These are phyloP conservation scores for Mixornis gularis DNA, from an alignment of 2,113 vertebrate genomes.

Conservation along the genomic window DNA sequence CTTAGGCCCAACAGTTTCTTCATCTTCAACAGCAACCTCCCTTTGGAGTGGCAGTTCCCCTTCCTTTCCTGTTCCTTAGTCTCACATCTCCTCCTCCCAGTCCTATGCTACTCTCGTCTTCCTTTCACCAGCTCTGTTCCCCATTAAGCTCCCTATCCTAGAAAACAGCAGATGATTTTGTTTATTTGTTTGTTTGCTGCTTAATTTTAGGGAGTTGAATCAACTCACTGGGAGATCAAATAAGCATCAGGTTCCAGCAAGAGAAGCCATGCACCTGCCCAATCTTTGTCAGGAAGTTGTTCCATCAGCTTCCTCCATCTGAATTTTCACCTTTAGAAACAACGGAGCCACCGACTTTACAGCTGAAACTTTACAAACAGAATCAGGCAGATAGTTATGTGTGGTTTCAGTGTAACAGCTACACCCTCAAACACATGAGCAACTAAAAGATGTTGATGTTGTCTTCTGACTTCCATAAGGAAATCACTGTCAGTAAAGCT, in stretches of 20 bases:
- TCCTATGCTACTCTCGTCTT: not conserved
- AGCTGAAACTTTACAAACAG: not conserved
- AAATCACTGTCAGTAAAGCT: not conserved
- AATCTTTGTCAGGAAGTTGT: not conserved
- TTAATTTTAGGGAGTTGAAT: not conserved
- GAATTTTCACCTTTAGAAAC: not conserved
- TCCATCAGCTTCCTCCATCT: not conserved
- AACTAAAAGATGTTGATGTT: not conserved
- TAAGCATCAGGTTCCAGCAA: not conserved
- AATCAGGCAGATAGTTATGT: not conserved
- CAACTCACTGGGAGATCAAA: not conserved
- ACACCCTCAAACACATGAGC: not conserved
- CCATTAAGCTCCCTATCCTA: no score
- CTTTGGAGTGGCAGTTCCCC: not conserved
- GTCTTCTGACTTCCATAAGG: not conserved
- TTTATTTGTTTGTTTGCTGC: no score
- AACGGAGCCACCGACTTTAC: rapidly evolving
- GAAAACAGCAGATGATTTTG: no score
- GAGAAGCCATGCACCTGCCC: not conserved
- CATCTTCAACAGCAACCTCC: not conserved
- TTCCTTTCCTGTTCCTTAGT: not conserved
- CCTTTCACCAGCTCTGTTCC: not conserved
- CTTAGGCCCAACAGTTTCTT: not conserved
- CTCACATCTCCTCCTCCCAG: not conserved
- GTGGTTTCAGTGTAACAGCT: not conserved